A percentile compares a stretch with the other conserved stretches of the same genome.
Evolutionary conservation across 2,888 invertebrate species (phyloP).

Genomic region (Linhomoeus sp.): DNA sequence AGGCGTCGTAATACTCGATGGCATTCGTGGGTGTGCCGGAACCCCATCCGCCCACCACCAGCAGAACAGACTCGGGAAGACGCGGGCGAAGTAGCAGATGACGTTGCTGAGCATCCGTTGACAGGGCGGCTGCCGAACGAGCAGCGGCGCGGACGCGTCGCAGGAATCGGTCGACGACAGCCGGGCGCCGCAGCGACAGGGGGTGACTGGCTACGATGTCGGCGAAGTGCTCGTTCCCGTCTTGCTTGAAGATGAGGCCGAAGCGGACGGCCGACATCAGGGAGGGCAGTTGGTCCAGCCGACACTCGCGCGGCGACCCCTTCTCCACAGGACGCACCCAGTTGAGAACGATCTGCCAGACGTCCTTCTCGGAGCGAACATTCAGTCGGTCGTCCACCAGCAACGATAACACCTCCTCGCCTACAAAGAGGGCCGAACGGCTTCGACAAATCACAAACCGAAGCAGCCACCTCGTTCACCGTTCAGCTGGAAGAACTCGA

Average conservation of each 20-base stretch:
- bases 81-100: too few species aligned
- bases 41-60: too few species aligned
- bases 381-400: conserved; percentile 1
- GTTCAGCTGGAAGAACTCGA: not conserved
- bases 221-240: too few species aligned
- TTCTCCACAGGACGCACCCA: not conserved
- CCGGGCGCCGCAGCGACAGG: too few species aligned
- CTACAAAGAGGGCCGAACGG: not conserved
- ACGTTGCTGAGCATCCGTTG: too few species aligned
- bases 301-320: not conserved
- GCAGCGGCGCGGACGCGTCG: too few species aligned
- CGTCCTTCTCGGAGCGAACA: not conserved
- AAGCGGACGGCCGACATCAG: not conserved
- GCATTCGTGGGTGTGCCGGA: conserved; percentile 54
- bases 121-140: too few species aligned
- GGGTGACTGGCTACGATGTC: too few species aligned
- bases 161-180: too few species aligned
- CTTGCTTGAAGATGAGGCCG: not conserved
- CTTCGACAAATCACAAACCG: not conserved
- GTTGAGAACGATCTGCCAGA: not conserved
- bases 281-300: not conserved
- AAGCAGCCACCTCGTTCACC: not conserved
- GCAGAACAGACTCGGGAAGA: conserved; percentile 38
- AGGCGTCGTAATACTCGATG: conserved; percentile 34
- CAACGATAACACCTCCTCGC: not conserved